Evolutionary conservation across 2,888 invertebrate genomes (phyloP).

Genomic region (Koerneria pararmatus): DNA sequence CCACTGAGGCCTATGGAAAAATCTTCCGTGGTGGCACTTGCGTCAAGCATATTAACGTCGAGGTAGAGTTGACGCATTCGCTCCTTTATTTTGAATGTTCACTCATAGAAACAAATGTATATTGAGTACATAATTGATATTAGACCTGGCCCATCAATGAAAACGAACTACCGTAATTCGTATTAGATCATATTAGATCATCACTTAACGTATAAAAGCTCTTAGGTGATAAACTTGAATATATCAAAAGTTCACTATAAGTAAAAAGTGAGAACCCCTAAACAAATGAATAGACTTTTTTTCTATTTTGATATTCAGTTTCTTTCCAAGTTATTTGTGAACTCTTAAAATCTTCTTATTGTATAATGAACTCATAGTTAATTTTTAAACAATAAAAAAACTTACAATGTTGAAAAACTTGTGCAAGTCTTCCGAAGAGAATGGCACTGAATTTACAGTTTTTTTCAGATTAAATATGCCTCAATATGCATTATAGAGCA

Average conservation of each 20-base stretch:
- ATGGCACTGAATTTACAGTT: conserved; percentile 18
- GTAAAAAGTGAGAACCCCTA: too few species aligned
- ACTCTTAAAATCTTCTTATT: not conserved
- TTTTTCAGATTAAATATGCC: too few species aligned
- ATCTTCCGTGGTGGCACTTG: conserved; percentile 35
- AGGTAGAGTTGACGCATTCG: conserved; percentile 39
- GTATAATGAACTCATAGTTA: not conserved
- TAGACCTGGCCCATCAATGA: too few species aligned
- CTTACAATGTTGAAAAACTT: conserved; percentile 42
- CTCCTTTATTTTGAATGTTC: conserved; percentile 29
- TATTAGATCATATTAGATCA: too few species aligned
- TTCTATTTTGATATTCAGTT: too few species aligned
- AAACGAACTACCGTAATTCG: too few species aligned
- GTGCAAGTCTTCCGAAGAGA: conserved; percentile 33
- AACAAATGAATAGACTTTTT: too few species aligned
- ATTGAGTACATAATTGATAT: too few species aligned
- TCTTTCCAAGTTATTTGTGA: not conserved
- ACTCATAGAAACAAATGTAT: too few species aligned
- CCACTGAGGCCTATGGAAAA: conserved; percentile 43
- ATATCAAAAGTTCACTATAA: too few species aligned
- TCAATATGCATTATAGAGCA: not conserved
- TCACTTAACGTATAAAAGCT: too few species aligned
- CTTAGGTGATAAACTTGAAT: too few species aligned
- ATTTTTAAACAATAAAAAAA: not conserved
- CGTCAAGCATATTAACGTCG: conserved; percentile 40